Evolutionary conservation across 2,113 vertebrate species (phyloP).

Genomic region (Aptenodytes forsteri): DNA sequence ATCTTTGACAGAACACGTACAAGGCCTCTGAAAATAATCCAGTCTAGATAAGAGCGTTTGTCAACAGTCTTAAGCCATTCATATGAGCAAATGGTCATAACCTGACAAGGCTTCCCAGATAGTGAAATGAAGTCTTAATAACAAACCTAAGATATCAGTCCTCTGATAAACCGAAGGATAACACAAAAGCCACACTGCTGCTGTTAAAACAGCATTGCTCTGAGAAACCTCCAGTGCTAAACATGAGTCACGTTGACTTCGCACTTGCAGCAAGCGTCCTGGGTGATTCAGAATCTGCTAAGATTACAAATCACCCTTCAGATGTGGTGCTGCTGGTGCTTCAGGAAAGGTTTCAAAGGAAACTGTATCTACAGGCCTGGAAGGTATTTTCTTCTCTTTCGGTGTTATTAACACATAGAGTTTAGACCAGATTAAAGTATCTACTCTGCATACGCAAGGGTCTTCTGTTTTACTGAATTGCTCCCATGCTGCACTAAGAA

Average conservation of each 20-base stretch:
- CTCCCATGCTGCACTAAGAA: neutral
- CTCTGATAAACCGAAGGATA: neutral
- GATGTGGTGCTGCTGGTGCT: neutral
- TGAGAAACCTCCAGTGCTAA: neutral
- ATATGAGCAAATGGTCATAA: neutral
- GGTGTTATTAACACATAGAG: neutral
- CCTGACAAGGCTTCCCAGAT: slow-evolving; percentile 1
- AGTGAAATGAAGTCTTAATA: slow-evolving; percentile 18
- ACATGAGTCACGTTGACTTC: neutral
- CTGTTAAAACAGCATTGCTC: neutral
- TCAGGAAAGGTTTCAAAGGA: neutral
- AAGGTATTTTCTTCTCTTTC: neutral
- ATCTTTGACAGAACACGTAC: neutral
- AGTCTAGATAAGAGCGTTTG: neutral
- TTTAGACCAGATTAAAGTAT: neutral
- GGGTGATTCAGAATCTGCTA: neutral
- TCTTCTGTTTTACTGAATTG: neutral
- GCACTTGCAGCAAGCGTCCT: neutral
- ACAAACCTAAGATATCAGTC: neutral
- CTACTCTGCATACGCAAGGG: neutral
- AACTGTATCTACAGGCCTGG: neutral
- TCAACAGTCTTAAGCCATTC: neutral
- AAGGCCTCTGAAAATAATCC: neutral
- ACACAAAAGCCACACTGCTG: neutral
- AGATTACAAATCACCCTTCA: neutral